phyloP scores from a whole-genome alignment of 2,797 vertebrate species.

The Orientallactaga sibirica region DNA sequence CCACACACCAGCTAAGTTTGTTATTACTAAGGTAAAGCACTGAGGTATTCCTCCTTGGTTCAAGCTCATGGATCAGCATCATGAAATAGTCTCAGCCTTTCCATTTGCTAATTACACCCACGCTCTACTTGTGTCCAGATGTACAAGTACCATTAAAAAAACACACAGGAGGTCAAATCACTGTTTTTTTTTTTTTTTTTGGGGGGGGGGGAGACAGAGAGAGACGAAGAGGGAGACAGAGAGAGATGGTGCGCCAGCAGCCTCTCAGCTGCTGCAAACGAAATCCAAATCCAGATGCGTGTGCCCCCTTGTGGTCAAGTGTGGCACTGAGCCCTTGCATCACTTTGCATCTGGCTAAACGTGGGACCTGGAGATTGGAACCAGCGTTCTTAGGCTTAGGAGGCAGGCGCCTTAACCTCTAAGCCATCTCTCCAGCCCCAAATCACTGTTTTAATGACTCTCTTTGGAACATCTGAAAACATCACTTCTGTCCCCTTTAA shows the following conservation, averaged over 20 bases:
- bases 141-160: not conserved
- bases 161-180: constrained; percentile 39
- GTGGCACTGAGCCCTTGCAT: no score
- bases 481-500: constrained; percentile 38
- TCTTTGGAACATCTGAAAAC: constrained; percentile 27
- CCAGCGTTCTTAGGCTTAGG: no score
- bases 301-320: no score
- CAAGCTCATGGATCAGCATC: constrained; percentile 9
- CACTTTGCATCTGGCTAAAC: no score
- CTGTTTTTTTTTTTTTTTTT: not conserved
- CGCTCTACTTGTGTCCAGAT: not conserved
- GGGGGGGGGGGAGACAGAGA: no score
- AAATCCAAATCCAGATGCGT: no score
- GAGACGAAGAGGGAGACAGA: no score
- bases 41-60: not conserved
- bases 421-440: no score
- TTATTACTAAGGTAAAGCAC: not conserved
- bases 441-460: constrained; percentile 62
- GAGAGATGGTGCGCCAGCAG: no score
- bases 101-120: not conserved
- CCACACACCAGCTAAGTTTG: not conserved
- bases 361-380: no score
- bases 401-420: no score
- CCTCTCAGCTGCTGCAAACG: no score
- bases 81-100: constrained; percentile 8